A percentile compares a stretch with the other conserved stretches of the same genome.
Conservation (phyloP, 2,797 vertebrate genomes). For the Avahi laniger region DNA sequence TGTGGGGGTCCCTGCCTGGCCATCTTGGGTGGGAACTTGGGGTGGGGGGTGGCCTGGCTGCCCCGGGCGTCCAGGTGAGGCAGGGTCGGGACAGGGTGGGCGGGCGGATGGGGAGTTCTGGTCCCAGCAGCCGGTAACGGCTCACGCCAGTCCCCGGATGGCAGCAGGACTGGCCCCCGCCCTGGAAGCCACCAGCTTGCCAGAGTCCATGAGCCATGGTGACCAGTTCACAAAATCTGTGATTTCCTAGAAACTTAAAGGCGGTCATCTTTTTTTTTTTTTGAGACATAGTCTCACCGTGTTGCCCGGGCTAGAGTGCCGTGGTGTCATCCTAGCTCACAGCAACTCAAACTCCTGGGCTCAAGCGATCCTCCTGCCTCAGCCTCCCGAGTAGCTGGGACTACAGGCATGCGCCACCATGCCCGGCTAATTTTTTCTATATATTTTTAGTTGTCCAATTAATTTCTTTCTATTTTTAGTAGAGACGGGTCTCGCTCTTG, state of each 20-base stretch:
- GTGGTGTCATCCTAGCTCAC: too few relatives aligned
- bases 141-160: rapidly evolving
- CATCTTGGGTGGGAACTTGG: rapidly evolving
- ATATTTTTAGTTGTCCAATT: too few relatives aligned
- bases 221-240: background rate
- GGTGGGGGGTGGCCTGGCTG: background rate
- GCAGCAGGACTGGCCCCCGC: background rate
- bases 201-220: rapidly evolving
- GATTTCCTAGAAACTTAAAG: background rate
- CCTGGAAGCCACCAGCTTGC: background rate
- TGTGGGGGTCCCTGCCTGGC: background rate
- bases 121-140: rapidly evolving
- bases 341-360: too few relatives aligned
- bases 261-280: too few relatives aligned
- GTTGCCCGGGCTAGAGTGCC: too few relatives aligned
- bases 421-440: too few relatives aligned
- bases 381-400: too few relatives aligned
- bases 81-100: background rate
- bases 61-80: background rate
- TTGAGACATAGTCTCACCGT: too few relatives aligned
- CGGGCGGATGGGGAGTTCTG: rapidly evolving
- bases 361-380: too few relatives aligned
- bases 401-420: too few relatives aligned
- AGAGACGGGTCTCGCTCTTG: background rate
- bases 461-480: background rate